Conservation (phyloP, 2,888 invertebrate genomes). For the Calliphora vomitoria region DNA sequence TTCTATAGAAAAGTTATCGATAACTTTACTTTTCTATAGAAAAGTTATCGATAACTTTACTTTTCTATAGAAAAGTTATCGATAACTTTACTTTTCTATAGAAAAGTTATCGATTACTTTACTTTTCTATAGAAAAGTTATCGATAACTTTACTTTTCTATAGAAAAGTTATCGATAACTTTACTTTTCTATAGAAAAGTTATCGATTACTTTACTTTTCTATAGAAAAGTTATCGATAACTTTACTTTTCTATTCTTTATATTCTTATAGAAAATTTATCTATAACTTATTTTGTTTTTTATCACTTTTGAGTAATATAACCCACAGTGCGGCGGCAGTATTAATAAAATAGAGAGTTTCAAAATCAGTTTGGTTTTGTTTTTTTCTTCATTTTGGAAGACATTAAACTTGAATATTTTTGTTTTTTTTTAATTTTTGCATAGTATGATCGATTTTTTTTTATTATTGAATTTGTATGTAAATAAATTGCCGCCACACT, state of each 20-base stretch:
- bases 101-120: too few species aligned
- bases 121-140: too few species aligned
- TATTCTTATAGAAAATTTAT: not conserved
- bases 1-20: too few species aligned
- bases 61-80: too few species aligned
- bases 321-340: not conserved
- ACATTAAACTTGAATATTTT: conserved; percentile 64
- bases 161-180: too few species aligned
- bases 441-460: conserved; percentile 25
- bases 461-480: conserved; percentile 53
- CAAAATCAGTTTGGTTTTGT: conserved; percentile 16
- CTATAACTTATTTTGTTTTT: not conserved
- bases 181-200: not conserved
- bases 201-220: not conserved
- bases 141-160: too few species aligned
- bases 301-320: too few species aligned
- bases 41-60: too few species aligned
- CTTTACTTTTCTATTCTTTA: not conserved
- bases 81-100: too few species aligned
- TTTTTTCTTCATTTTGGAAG: conserved; percentile 24
- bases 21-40: too few species aligned
- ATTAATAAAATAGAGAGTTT: conserved; percentile 18
- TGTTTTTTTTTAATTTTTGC: conserved; percentile 10
- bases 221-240: not conserved
- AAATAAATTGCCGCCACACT: conserved; percentile 62